These are phyloP conservation scores for Cecropterus lyciades DNA, from an alignment of 1,140 invertebrate species.

Conservation along the genomic window DNA sequence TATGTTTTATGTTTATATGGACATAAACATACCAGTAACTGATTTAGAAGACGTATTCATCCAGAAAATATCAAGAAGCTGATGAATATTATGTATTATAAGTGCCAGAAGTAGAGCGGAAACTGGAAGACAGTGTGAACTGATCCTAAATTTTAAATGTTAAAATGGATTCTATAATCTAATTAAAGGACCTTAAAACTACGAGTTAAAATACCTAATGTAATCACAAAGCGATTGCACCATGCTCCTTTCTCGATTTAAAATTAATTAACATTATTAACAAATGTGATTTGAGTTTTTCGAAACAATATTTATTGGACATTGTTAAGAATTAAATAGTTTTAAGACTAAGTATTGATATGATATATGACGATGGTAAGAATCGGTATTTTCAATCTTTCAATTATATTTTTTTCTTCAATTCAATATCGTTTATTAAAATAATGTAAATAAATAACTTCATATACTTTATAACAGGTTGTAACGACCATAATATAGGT, in stretches of 20 bases:
- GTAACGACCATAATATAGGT: too few species aligned
- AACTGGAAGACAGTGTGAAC: background rate
- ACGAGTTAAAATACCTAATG: slow-evolving; percentile 9
- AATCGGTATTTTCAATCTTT: too few species aligned
- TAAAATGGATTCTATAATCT: slow-evolving; percentile 15
- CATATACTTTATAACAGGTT: too few species aligned
- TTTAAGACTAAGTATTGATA: background rate
- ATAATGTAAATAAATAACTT: too few species aligned
- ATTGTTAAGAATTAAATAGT: background rate
- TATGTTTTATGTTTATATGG: too few species aligned
- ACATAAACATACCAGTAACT: too few species aligned
- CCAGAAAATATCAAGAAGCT: too few species aligned
- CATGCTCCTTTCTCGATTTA: slow-evolving; percentile 42
- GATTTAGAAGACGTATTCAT: too few species aligned
- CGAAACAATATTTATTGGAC: slow-evolving; percentile 5
- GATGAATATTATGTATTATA: background rate
- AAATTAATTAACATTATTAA: slow-evolving; percentile 29
- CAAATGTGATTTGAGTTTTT: slow-evolving; percentile 9
- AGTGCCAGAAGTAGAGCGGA: background rate
- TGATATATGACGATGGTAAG: slow-evolving; percentile 3
- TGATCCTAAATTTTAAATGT: slow-evolving; percentile 16
- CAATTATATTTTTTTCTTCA: too few species aligned
- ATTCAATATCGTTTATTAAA: too few species aligned
- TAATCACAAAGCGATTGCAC: slow-evolving; percentile 52
- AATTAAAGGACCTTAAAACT: slow-evolving; percentile 16